Percentiles rank a stretch among this genome's conserved stretches.
Evolutionary conservation across 2,888 invertebrate genomes (phyloP).

Genomic region (Arctia plantaginis): DNA sequence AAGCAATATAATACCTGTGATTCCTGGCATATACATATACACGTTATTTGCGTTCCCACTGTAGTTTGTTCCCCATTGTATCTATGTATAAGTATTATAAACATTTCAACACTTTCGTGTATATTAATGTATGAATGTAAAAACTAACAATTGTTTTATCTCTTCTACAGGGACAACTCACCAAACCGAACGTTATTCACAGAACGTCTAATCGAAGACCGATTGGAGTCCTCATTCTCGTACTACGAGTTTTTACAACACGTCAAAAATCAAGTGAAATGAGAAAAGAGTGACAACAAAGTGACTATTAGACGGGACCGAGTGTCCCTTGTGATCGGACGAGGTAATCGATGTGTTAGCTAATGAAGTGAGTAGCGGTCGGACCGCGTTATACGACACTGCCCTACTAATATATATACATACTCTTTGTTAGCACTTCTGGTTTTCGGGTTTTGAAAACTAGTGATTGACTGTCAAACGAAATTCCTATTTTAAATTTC

Average conservation of each 20-base stretch:
- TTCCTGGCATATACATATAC: too few species aligned
- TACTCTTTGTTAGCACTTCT: constrained; percentile 55
- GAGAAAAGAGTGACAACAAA: constrained; percentile 67
- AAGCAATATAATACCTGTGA: too few species aligned
- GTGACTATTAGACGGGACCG: constrained; percentile 53
- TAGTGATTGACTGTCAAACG: constrained; percentile 39
- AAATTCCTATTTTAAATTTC: constrained; percentile 10
- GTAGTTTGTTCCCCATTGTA: too few species aligned
- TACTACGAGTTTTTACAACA: constrained; percentile 99
- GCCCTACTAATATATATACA: constrained; percentile 55
- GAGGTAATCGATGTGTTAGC: constrained; percentile 39
- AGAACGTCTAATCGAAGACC: constrained; percentile 96
- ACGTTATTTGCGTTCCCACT: too few species aligned
- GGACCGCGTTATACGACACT: constrained; percentile 57
- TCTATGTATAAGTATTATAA: too few species aligned
- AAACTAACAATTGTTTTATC: not conserved
- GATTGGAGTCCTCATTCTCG: constrained; percentile 96
- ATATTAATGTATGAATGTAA: not conserved
- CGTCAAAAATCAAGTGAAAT: constrained; percentile 95
- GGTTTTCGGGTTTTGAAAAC: constrained; percentile 54
- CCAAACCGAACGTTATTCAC: constrained; percentile 93
- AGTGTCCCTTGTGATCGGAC: constrained; percentile 39
- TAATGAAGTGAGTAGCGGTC: constrained; percentile 37
- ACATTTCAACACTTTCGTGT: not conserved
- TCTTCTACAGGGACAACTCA: constrained; percentile 94